Percentiles rank a stretch among this genome's conserved stretches.
Evolutionary conservation across 2,113 vertebrate genomes (phyloP).

Genomic region (Chloebia gouldiae): DNA sequence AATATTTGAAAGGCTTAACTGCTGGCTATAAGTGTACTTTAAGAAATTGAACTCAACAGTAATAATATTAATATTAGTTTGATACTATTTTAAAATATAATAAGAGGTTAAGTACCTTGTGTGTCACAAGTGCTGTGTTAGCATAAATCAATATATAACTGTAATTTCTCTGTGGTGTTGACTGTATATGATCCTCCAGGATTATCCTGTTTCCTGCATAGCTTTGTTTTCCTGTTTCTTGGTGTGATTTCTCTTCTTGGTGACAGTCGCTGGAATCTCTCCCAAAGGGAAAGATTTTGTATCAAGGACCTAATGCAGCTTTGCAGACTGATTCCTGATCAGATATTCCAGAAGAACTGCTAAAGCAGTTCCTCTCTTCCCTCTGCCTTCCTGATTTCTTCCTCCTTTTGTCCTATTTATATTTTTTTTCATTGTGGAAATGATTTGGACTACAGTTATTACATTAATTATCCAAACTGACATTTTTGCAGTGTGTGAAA

Average conservation of each 20-base stretch:
- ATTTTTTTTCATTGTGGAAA: conserved; percentile 16
- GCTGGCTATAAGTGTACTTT: background rate
- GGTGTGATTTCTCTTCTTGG: background rate
- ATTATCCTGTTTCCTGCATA: background rate
- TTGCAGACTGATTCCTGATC: background rate
- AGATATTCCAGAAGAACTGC: background rate
- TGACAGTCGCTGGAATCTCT: background rate
- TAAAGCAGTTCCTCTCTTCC: background rate
- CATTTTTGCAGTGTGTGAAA: conserved; percentile 60
- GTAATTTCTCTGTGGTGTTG: background rate
- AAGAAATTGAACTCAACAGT: background rate
- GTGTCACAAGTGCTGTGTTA: background rate
- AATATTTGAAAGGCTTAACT: conserved; percentile 35
- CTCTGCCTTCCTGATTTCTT: background rate
- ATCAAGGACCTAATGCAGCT: background rate
- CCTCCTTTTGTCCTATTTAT: background rate
- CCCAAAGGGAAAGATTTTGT: background rate
- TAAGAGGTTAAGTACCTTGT: background rate
- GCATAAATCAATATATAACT: background rate
- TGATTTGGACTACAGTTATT: conserved; percentile 29
- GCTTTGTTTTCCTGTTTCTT: background rate
- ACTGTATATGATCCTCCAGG: background rate
- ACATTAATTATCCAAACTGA: conserved; percentile 61
- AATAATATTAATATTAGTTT: background rate
- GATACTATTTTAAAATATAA: background rate